A percentile compares a stretch with the other conserved stretches of the same genome.
Conservation (phyloP, 2,888 invertebrate genomes). For the Tetranychus piercei region DNA sequence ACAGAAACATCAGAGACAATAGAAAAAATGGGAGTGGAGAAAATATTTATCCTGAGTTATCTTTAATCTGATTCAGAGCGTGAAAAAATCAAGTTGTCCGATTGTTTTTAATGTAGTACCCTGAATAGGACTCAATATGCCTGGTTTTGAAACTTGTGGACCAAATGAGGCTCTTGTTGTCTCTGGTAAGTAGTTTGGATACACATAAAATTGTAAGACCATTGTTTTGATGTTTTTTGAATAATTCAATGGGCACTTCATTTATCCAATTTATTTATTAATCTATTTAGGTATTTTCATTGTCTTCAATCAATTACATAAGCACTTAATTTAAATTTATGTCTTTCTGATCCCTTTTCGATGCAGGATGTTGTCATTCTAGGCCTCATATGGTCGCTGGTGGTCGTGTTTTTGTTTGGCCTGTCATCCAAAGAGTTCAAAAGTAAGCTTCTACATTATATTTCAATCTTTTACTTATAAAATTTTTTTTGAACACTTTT, state of each 20-base stretch:
- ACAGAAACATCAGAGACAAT: no score
- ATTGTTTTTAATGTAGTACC: no score
- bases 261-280: neutral
- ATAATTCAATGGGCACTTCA: neutral
- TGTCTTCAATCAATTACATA: neutral
- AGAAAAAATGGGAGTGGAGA: no score
- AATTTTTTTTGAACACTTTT: conserved; percentile 18
- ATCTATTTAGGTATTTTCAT: neutral
- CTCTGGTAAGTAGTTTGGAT: conserved; percentile 45
- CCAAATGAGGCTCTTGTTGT: conserved; percentile 85
- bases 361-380: conserved; percentile 68
- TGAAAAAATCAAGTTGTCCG: no score
- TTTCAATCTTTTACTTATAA: neutral
- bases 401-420: conserved; percentile 93
- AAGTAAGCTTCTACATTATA: conserved; percentile 30
- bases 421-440: conserved; percentile 47
- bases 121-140: conserved; percentile 16
- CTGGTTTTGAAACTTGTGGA: conserved; percentile 76
- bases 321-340: conserved; percentile 8
- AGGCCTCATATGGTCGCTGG: conserved; percentile 84
- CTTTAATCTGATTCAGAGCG: no score
- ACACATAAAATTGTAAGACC: neutral
- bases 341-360: conserved; percentile 32
- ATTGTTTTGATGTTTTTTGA: neutral
- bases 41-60: no score